Base-by-base conservation (phyloP, 2,797 vertebrate species). In the Oophaga sylvatica region DNA sequence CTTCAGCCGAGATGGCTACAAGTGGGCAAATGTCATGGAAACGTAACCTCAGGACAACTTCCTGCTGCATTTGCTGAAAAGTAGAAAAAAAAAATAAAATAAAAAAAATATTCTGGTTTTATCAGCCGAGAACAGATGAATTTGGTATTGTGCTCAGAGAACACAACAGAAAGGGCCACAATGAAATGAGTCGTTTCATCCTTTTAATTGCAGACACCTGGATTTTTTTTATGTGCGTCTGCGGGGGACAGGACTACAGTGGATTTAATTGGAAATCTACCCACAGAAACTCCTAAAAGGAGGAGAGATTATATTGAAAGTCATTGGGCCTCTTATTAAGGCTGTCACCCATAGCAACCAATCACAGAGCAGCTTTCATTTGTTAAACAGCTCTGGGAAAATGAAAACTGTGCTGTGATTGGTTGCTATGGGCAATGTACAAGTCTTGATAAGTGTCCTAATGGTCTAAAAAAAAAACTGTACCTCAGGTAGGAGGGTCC, bases 1-100 rank as follows among this genome's bases (percentile, higher is more conserved):
- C 97, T 96, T 93, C 92, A 71, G 81, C 85, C 92, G 94, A 94
- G 95, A 93, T 93, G 90, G 90, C 93, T 94, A 92, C 92, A 88
- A 95, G 92, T 92, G 94, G 95, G 93, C 94, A 93, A 94, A 94
- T 95, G 95, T 95, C 96, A 96, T 97, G 96, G 97, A 95, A 96
- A 96, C 96, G 95, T 93, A 94, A 95, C 93, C 92, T 92, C 90
- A 87, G 96, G 95, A 96, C 95, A 96, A 94, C 83, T 97, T 97
- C 95, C 96, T 94, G 94, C 95, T 95, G 94, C 94, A 94, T 92
- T 91, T 93, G 91, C 94, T 92, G 48, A 84, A 84, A 63, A 88
- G 60, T 29, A 77, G 15, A 22, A 35, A 71, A 48, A 48, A 41
- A 86, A 93, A 93, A 83, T 89, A 93, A 26, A 26, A 26, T 26